Conservation (phyloP, 2,113 vertebrate genomes). For the Octodon degus region DNA sequence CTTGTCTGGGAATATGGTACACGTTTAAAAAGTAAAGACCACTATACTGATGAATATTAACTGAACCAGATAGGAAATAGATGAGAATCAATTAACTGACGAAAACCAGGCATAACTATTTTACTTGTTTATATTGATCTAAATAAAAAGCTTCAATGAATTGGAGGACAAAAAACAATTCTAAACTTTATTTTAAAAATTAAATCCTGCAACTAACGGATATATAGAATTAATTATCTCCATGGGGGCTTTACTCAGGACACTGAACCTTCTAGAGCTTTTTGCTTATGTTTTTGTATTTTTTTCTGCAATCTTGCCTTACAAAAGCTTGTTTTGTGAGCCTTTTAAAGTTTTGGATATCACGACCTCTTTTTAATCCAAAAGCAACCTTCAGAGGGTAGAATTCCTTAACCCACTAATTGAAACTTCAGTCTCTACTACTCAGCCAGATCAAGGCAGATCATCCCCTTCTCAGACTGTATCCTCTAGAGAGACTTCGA, state of each 20-base stretch:
- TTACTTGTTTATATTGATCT: slow-evolving; percentile 73
- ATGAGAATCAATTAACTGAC: slow-evolving; percentile 63
- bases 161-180: slow-evolving; percentile 35
- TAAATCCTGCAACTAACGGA: not conserved
- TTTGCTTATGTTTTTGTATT: not conserved
- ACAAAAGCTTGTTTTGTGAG: not conserved
- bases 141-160: slow-evolving; percentile 40
- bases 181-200: not conserved
- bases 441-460: not conserved
- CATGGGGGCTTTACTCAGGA: not conserved
- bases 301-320: not conserved
- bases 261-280: not conserved
- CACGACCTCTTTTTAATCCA: not conserved
- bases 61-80: slow-evolving; percentile 44
- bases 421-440: not conserved
- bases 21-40: not conserved
- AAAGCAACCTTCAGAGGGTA: not conserved
- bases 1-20: not conserved
- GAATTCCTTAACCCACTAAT: not conserved
- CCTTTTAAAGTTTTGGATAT: slow-evolving; percentile 8
- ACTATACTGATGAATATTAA: not conserved
- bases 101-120: slow-evolving; percentile 72
- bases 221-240: not conserved
- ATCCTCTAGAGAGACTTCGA: not conserved
- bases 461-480: not conserved